Conservation (phyloP, 2,797 vertebrate genomes). For the Acanthurus lineatus region DNA sequence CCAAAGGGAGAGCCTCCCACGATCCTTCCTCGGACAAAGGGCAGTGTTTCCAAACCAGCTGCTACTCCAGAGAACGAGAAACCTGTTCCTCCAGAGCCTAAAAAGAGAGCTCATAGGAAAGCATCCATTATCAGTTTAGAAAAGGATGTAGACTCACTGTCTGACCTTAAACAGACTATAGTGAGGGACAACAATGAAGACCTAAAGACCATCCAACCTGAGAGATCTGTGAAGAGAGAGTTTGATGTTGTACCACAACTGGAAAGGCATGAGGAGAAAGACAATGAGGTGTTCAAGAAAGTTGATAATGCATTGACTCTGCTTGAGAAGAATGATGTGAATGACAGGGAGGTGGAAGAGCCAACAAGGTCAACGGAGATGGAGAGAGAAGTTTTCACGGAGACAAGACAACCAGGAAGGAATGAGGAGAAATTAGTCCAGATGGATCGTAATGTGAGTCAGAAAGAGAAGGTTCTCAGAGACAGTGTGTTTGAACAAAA, state of each 20-base stretch:
- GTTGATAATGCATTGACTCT: conserved; percentile 14
- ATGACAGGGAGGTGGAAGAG: conserved; percentile 19
- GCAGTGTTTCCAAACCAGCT: conserved; percentile 19
- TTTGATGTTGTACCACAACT: conserved; percentile 24
- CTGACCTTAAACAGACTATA: conserved; percentile 40
- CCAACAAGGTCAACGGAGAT: conserved; percentile 20
- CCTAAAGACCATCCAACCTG: conserved; percentile 22
- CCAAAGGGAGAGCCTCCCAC: conserved; percentile 50
- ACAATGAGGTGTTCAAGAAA: conserved; percentile 10
- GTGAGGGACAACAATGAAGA: conserved; percentile 30
- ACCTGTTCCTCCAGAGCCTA: conserved; percentile 84
- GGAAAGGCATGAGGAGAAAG: conserved; percentile 36
- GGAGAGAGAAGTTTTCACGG: conserved; percentile 15
- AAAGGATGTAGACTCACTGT: conserved; percentile 44
- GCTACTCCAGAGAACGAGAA: conserved; percentile 65
- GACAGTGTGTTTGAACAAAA: conserved; percentile 32
- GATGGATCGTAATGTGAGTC: conserved; percentile 23
- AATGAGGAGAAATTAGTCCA: conserved; percentile 21
- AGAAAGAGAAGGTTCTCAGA: conserved; percentile 30
- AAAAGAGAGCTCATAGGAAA: conserved; percentile 88
- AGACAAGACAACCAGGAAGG: conserved; percentile 36
- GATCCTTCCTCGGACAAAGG: conserved; percentile 22
- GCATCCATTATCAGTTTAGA: conserved; percentile 87
- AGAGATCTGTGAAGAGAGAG: conserved; percentile 28
- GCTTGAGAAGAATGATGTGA: conserved; percentile 17